Conservation (phyloP, 1,140 invertebrate species). For the Melipona quadrifasciata region DNA sequence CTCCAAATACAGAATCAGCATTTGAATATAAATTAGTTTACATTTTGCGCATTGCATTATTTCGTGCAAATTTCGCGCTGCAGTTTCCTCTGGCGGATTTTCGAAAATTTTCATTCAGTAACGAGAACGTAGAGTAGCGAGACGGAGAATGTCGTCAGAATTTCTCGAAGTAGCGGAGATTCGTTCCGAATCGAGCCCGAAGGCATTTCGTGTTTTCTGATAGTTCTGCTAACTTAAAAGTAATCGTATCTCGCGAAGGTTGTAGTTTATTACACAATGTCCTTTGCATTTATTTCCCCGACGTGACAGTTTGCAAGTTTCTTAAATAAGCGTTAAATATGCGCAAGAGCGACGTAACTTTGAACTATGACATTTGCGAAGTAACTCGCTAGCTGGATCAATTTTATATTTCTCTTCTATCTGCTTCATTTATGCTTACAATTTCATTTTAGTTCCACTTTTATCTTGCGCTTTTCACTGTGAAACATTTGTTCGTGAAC, state of each 20-base stretch:
- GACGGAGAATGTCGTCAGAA: neutral
- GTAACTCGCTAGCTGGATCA: neutral
- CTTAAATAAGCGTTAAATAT: neutral
- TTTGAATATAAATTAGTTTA: conserved; percentile 41
- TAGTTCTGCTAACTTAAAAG: conserved; percentile 26
- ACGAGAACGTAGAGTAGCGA: neutral
- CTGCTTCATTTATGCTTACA: too few species aligned
- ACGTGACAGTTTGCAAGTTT: neutral
- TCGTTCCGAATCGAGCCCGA: neutral
- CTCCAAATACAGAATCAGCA: conserved; percentile 22
- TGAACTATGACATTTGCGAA: neutral
- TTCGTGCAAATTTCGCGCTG: neutral
- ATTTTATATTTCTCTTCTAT: neutral
- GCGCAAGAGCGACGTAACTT: neutral
- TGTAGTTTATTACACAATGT: neutral
- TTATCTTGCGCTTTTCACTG: neutral
- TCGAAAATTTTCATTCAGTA: neutral
- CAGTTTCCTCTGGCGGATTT: neutral
- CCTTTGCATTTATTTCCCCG: neutral
- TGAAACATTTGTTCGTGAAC: neutral
- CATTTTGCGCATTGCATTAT: neutral
- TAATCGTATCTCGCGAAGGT: neutral
- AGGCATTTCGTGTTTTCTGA: conserved; percentile 21
- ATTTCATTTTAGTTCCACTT: neutral
- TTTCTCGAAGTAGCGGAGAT: neutral